Evolutionary conservation across 1,140 invertebrate genomes (phyloP), one percentile per base, ranked within the genome.

Genomic region (Heliconius hewitsoni): DNA sequence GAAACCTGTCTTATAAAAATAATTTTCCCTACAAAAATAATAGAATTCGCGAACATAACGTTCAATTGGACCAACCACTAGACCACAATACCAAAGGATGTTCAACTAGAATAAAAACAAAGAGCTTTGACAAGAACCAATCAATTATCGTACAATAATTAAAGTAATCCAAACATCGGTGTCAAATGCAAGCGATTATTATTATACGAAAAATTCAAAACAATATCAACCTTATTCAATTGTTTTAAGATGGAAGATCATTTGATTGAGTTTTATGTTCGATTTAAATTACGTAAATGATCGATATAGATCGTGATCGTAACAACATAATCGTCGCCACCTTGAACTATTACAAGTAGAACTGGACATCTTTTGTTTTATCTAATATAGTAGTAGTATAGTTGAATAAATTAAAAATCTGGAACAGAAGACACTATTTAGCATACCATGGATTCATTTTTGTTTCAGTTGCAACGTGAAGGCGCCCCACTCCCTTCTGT

Each of bases 261-360:
- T 13, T 66, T 66, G 16, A 27, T 13, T 11, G 16, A 66, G 4
- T 66, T 66, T 66, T 16, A 13, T 9, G 27, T 30, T 30, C n/a
- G 27, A 66, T 30, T 30, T 30, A 66, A 66, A 66, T 66, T 30
- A 66, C 60, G 27, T 66, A 66, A 66, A 37, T 60, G 34, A 74
- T 74, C 73, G 73, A 57, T 74, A 19, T 30, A 18, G 73, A 74
- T 74, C 73, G 73, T 74, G 73, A 57, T 60, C 52, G 73, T 57
- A 74, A 74, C 73, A 39, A 37, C 37, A 50, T 77, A 77, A 77
- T 72, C 27, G 70, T 11, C 19, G 13, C 13, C 8, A 16, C 76
- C 76, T 77, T 77, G 76, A 77, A 77, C 76, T 77, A 72, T 77
- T 46, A 27, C 16, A 52, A 66, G 4, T 37, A 66, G 27, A 57